Evolutionary conservation across 2,888 invertebrate species (phyloP).

Genomic region (Homarus gammarus): DNA sequence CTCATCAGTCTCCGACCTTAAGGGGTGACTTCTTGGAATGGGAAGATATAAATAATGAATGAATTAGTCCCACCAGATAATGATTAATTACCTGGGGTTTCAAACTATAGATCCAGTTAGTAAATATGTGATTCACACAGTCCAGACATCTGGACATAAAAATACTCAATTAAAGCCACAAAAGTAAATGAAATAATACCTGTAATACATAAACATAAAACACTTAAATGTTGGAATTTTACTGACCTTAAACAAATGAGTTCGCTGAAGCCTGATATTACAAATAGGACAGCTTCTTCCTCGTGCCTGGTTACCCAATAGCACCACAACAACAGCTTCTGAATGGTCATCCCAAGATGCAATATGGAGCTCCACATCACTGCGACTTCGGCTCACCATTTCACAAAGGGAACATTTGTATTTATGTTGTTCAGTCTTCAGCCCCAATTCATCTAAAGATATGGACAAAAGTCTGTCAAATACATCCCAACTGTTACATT

Average conservation of each 20-base stretch:
- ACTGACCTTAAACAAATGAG: constrained; percentile 38
- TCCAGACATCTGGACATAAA: too few species aligned
- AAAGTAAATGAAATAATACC: not conserved
- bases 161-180: not conserved
- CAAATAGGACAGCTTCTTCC: constrained; percentile 43
- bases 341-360: not conserved
- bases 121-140: too few species aligned
- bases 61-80: too few species aligned
- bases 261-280: constrained; percentile 1
- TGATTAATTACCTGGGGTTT: too few species aligned
- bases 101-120: too few species aligned
- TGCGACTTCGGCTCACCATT: constrained; percentile 10
- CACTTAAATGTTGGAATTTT: not conserved
- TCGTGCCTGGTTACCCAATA: constrained; percentile 41
- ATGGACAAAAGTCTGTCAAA: not conserved
- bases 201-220: not conserved
- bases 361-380: constrained; percentile 33
- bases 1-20: too few species aligned
- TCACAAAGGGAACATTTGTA: constrained; percentile 45
- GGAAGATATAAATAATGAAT: too few species aligned
- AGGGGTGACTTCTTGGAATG: too few species aligned
- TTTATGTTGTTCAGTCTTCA: constrained; percentile 52
- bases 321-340: constrained; percentile 46
- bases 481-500: too few species aligned
- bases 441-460: constrained; percentile 16